These are phyloP conservation scores for Notechis scutatus DNA, from an alignment of 2,113 vertebrate species.

Conservation along the genomic window DNA sequence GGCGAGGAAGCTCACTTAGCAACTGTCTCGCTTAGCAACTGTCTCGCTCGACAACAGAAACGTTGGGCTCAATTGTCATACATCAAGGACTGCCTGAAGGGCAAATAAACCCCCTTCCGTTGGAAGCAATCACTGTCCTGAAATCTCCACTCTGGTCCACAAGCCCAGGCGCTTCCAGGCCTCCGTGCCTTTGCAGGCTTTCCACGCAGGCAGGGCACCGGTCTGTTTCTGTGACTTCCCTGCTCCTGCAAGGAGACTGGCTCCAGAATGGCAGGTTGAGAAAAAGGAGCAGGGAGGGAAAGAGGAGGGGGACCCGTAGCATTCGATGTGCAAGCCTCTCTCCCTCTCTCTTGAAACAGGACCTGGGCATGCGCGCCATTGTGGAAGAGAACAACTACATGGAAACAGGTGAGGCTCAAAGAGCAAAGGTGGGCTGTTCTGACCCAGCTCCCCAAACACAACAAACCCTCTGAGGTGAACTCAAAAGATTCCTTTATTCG, in stretches of 20 bases:
- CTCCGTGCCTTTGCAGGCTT: not conserved
- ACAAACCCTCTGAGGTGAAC: no score
- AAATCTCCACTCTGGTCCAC: not conserved
- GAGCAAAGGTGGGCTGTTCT: not conserved
- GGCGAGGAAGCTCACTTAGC: no score
- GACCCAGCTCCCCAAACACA: no score
- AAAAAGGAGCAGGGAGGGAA: not conserved
- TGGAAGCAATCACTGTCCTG: not conserved
- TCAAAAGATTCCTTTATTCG: no score
- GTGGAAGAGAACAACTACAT: slow-evolving; percentile 3
- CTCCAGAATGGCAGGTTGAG: not conserved
- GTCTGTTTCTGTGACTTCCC: not conserved
- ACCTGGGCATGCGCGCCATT: not conserved
- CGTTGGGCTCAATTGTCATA: no score
- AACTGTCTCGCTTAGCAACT: no score
- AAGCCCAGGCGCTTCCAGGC: not conserved
- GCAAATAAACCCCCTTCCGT: not conserved
- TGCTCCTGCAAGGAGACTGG: no score
- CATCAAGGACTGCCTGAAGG: not conserved
- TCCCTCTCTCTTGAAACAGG: not conserved
- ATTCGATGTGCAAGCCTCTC: not conserved
- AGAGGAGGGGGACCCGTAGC: not conserved
- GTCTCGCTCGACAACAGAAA: no score
- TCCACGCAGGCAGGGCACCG: not conserved
- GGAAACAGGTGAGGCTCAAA: slow-evolving; percentile 30